phyloP scores from a whole-genome alignment of 2,797 vertebrate genomes.

The Acipenser transmontanus region DNA sequence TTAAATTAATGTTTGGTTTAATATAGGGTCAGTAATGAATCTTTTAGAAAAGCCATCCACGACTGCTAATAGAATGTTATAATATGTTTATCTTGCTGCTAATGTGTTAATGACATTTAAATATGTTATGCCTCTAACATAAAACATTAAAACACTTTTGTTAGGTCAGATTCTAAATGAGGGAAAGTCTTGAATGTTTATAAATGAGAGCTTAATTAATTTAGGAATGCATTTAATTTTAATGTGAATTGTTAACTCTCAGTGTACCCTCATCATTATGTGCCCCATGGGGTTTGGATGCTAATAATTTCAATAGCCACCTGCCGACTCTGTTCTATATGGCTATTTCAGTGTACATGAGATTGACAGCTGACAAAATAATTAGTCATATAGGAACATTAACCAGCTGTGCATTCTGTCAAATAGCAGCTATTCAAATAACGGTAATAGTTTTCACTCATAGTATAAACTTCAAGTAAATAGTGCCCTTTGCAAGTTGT shows the following conservation, averaged over 20 bases:
- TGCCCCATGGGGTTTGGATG: constrained; percentile 77
- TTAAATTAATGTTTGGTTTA: constrained; percentile 40
- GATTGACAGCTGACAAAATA: constrained; percentile 64
- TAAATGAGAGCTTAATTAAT: constrained; percentile 89
- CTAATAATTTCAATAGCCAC: constrained; percentile 67
- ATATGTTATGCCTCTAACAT: constrained; percentile 66
- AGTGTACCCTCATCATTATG: constrained; percentile 86
- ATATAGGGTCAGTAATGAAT: constrained; percentile 30
- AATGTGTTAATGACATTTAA: constrained; percentile 61
- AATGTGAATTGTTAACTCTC: constrained; percentile 87
- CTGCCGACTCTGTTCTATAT: constrained; percentile 39
- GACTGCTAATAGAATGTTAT: constrained; percentile 54
- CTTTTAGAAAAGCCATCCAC: constrained; percentile 39
- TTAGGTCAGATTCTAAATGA: constrained; percentile 56
- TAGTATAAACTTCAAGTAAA: too few relatives aligned
- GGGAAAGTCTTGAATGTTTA: constrained; percentile 61
- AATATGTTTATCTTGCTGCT: constrained; percentile 58
- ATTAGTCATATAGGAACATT: constrained; percentile 54
- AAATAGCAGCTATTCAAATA: too few relatives aligned
- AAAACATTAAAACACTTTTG: constrained; percentile 89
- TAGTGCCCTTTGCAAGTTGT: too few relatives aligned
- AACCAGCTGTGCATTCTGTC: constrained; percentile 30
- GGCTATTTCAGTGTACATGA: constrained; percentile 49
- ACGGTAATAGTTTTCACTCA: too few relatives aligned
- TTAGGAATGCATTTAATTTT: constrained; percentile 90